These are phyloP conservation scores for Nyctibius bracteatus DNA, from an alignment of 2,113 vertebrate species.

Conservation along the genomic window DNA sequence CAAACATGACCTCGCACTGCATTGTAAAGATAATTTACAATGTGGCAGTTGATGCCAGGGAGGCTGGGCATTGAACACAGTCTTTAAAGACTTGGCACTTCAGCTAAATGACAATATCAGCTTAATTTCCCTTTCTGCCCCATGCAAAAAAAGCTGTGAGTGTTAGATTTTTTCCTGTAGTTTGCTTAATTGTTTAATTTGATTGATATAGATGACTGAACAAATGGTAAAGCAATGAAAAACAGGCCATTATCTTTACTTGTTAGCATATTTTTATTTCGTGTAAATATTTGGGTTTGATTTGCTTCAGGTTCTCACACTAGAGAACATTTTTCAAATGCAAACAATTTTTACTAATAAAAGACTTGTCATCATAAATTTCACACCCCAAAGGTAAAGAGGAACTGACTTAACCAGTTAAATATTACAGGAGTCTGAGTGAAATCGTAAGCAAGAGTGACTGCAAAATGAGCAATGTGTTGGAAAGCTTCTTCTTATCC, in stretches of 20 bases:
- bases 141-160: background rate
- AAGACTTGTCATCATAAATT: slow-evolving; percentile 31
- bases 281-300: slow-evolving; percentile 15
- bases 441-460: background rate
- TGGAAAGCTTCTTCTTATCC: background rate
- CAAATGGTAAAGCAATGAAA: background rate
- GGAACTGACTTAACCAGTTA: background rate
- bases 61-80: background rate
- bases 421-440: background rate
- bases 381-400: background rate
- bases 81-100: background rate
- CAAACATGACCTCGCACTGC: background rate
- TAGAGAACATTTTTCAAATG: background rate
- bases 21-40: background rate
- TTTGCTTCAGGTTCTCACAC: background rate
- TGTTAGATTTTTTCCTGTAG: background rate
- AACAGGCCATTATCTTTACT: background rate
- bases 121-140: background rate
- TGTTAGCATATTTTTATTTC: background rate
- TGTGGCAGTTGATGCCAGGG: background rate
- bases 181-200: slow-evolving; percentile 11
- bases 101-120: background rate
- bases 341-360: slow-evolving; percentile 8
- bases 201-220: background rate
- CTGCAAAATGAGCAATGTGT: background rate